Evolutionary conservation across 2,888 invertebrate species (phyloP), one percentile per base, ranked within the genome.

Genomic region (Leucophora obtusa): DNA sequence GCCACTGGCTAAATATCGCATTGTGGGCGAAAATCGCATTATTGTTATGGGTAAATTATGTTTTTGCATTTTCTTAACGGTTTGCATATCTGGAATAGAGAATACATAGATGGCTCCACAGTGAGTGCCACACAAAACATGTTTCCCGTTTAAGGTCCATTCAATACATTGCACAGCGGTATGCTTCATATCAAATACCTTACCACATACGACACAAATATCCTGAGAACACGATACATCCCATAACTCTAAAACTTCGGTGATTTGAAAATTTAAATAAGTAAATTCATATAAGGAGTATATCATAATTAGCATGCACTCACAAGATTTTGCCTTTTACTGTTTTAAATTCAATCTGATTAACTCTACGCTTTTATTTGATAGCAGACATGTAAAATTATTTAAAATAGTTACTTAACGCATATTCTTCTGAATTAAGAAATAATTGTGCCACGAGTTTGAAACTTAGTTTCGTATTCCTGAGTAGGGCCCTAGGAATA

Each of bases 171-270:
- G 80, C n/a, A 86, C 84, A 21, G 83, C 82, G 53, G 72, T 82
- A 28, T 84, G 82, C 14, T 82, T 81, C 35, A 83, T 79, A 0
- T 76, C 72, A 73, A 87, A 85, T 17, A 83, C 85, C 82, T 87
- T 87, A 1, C 87, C 88, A 83, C 85, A 85, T 21, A 82, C 75
- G 1, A 87, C 85, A n/a, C 83, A 51, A 60, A 89, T 87, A 15
- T 88, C 85, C 17, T 83, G 83, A 3, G 72, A 54, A 2, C 76
- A 62, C 15, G 84, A 82, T 3, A 86, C 66, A 47, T 86, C 84
- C 89, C 89, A 89, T 5, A 89, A 75, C 68, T 89, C 89, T n/a
- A 89, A 54, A 17, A 86, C 89, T 89, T 21, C 15, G 6, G 1
- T 38, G 59, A 56, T 54, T 56, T 56, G 56, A 62, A 8, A 15